phyloP scores from a whole-genome alignment of 2,113 vertebrate species.

The Oenanthe oenanthe region DNA sequence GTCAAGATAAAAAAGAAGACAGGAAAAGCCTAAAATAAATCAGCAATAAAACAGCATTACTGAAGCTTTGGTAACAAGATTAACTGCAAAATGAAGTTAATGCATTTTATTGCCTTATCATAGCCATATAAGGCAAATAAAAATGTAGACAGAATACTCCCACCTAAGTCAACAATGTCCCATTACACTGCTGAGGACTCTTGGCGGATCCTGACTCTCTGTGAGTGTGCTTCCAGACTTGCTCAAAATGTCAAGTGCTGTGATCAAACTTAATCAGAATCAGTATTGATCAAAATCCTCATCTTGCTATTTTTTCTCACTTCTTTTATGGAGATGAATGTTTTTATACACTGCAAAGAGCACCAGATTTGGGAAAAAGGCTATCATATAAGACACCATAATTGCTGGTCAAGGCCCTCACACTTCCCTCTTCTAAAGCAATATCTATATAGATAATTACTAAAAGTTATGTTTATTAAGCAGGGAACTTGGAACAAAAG shows the following conservation, averaged over 20 bases:
- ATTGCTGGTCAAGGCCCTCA: neutral
- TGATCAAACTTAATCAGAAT: constrained; percentile 42
- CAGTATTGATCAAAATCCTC: constrained; percentile 22
- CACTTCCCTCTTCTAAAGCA: neutral
- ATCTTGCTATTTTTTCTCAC: neutral
- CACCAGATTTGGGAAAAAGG: neutral
- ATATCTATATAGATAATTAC: neutral
- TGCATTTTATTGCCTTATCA: neutral
- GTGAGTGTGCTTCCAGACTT: neutral
- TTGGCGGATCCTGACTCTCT: neutral
- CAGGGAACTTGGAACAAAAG: neutral
- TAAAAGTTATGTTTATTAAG: neutral
- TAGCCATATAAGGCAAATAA: neutral
- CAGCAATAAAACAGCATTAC: neutral
- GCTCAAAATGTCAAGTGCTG: constrained; percentile 20
- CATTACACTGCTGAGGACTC: neutral
- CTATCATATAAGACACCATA: neutral
- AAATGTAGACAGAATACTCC: neutral
- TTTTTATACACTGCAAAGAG: constrained; percentile 21
- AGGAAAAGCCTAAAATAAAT: neutral
- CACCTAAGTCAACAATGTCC: neutral
- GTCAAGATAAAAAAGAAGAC: neutral
- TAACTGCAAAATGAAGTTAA: neutral
- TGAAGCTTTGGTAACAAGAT: neutral
- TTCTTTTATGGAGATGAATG: neutral